Conservation (phyloP, 2,797 vertebrate species). For the Tapirus indicus region DNA sequence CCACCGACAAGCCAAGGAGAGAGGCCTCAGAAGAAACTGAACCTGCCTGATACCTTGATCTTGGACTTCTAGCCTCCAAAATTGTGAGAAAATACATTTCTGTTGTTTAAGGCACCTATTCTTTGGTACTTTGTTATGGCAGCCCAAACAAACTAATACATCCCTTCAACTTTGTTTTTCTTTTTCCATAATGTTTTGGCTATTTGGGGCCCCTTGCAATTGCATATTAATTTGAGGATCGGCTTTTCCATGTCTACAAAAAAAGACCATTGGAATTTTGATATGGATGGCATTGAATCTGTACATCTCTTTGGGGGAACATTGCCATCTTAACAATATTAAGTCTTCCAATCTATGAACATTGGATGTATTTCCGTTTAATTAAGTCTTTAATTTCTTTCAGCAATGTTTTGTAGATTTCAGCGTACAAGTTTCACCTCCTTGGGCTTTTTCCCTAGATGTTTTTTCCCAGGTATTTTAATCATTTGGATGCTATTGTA, state of each 20-base stretch:
- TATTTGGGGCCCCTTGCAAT: background rate
- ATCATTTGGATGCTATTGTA: background rate
- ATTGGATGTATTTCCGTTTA: background rate
- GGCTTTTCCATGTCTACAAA: background rate
- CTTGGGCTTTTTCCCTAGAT: background rate
- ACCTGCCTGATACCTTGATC: background rate
- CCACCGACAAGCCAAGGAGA: background rate
- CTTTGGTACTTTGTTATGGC: accelerated
- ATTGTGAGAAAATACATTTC: background rate
- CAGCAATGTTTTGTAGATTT: background rate
- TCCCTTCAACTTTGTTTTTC: background rate
- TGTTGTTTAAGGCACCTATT: background rate
- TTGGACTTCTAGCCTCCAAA: background rate
- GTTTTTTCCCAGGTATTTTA: background rate
- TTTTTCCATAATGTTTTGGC: background rate
- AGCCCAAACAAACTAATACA: too few species aligned
- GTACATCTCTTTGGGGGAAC: background rate
- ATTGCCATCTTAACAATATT: background rate
- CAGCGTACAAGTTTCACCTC: background rate
- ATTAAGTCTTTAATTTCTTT: background rate
- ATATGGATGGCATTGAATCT: background rate
- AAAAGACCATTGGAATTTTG: background rate
- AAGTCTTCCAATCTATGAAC: background rate
- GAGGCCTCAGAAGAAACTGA: background rate
- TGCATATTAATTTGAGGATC: background rate